Conservation (phyloP, 2,888 invertebrate genomes). For the Achlya flavicornis region DNA sequence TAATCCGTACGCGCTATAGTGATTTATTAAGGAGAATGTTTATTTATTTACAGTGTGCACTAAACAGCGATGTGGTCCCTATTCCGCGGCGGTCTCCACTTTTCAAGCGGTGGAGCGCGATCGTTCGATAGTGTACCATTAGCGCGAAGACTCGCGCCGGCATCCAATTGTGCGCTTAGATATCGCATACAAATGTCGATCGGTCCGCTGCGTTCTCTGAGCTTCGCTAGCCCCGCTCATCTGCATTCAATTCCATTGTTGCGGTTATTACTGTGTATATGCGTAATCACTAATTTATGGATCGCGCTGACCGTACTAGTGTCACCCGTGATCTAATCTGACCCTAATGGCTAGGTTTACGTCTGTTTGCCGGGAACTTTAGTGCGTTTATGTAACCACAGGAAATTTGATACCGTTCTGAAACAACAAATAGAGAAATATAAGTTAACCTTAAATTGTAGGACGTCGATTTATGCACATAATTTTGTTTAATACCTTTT, state of each 20-base stretch:
- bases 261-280: constrained; percentile 77
- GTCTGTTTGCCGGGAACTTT: not conserved
- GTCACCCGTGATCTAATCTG: constrained; percentile 57
- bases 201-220: constrained; percentile 55
- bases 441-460: not conserved
- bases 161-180: constrained; percentile 83
- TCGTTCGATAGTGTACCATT: constrained; percentile 82
- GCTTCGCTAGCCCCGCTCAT: constrained; percentile 65
- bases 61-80: constrained; percentile 75
- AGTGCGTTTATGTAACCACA: not conserved
- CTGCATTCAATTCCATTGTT: constrained; percentile 84
- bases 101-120: constrained; percentile 71
- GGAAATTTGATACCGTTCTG: not conserved
- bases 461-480: not conserved
- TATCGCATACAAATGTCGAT: constrained; percentile 84
- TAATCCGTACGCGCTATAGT: constrained; percentile 19
- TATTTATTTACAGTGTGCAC: constrained; percentile 74
- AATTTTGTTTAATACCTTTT: not conserved
- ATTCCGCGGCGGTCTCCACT: constrained; percentile 76
- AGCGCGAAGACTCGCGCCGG: constrained; percentile 83
- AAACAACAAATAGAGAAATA: not conserved
- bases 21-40: constrained; percentile 47
- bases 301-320: constrained; percentile 58
- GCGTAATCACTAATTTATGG: constrained; percentile 82
- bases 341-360: constrained; percentile 35